Evolutionary conservation across 1,140 invertebrate species (phyloP), one percentile per base, ranked within the genome.

Genomic region (Proales similis): DNA sequence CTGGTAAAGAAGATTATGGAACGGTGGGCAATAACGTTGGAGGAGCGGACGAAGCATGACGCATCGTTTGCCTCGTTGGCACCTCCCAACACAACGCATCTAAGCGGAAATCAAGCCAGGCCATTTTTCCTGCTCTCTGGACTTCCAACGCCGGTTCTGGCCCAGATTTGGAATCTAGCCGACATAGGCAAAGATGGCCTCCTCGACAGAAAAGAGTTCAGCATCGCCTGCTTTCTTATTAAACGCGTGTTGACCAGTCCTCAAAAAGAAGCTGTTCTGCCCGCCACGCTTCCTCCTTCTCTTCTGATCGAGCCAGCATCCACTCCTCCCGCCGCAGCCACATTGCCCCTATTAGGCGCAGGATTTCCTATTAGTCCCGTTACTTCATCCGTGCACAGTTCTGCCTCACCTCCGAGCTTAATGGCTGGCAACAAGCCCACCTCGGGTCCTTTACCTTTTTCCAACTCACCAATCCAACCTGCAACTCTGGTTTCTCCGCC

Each of bases 121-220:
- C 84, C 84, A 48, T 93, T 95, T 73, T 86, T 98, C 67, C 77
- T 98, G 30, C 87, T 88, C 73, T 94, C 90, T 1, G 87, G 90
- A 70, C 77, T 98, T 45, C 87, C 89, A 43, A 86, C 88, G 0
- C 77, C 82, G 22, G 78, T 92, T 49, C 78, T 98, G 4, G 91
- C 89, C 33, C 85, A 92, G 71, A 94, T 97, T 77, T 96, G 92
- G 92, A 80, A 81, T 42, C 75, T 98, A 39, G 90, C 92, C 14
- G 93, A 98, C 77, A 86, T 89, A 48, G 90, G 96, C 78, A 83
- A 85, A 38, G 93, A 98, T 83, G 93, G 93, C 0, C 90, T 88
- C 79, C 86, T 98, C 83, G 87, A 96, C 74, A 83, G 90, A 45
- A 86, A 86, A 70, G 93, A 98, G 77, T 98, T 97, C 74, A 90